Conservation (phyloP, 1,140 invertebrate genomes). For the Pseudomyrmex concolor region DNA sequence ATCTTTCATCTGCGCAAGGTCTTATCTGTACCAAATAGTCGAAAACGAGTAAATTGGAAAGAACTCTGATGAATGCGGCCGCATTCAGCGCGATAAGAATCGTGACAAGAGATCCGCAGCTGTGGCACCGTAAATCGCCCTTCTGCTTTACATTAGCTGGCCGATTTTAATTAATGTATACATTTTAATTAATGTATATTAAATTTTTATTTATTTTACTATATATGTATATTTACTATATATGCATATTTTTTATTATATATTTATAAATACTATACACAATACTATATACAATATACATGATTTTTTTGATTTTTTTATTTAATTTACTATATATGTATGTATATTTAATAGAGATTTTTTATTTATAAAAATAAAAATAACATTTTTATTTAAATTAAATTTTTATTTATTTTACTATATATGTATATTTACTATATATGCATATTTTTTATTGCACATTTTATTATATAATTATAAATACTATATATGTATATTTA, state of each 20-base stretch:
- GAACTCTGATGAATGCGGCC: slow-evolving; percentile 87
- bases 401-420: slow-evolving; percentile 53
- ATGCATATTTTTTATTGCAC: too few species aligned
- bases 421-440: too few species aligned
- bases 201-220: slow-evolving; percentile 54
- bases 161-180: slow-evolving; percentile 60
- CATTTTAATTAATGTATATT: slow-evolving; percentile 64
- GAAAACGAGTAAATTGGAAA: slow-evolving; percentile 90
- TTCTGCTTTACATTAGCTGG: slow-evolving; percentile 68
- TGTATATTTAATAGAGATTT: slow-evolving; percentile 30
- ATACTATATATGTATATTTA: too few species aligned
- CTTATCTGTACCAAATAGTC: slow-evolving; percentile 83
- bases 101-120: slow-evolving; percentile 93
- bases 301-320: too few species aligned
- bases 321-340: too few species aligned
- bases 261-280: too few species aligned
- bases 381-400: too few species aligned
- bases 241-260: too few species aligned
- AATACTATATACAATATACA: too few species aligned
- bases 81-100: slow-evolving; percentile 94
- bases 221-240: too few species aligned
- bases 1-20: slow-evolving; percentile 91
- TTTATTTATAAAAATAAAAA: too few species aligned
- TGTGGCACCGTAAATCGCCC: slow-evolving; percentile 79
- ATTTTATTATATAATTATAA: too few species aligned